A percentile compares a stretch with the other conserved stretches of the same genome.
phyloP scores from a whole-genome alignment of 2,797 vertebrate genomes.

The Oophaga sylvatica region DNA sequence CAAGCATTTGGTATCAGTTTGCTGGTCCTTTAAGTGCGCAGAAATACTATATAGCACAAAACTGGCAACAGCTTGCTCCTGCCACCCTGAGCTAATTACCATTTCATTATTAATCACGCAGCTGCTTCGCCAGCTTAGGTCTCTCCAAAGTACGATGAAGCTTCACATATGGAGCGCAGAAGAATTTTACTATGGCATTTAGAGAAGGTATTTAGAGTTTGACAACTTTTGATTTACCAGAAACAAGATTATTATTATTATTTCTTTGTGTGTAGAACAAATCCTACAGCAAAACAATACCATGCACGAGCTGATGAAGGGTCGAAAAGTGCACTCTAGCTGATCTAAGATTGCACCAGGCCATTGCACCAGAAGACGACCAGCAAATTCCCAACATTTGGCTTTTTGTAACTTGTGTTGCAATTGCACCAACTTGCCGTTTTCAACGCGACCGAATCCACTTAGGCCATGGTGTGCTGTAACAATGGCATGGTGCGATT shows the following conservation, averaged over 20 bases:
- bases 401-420: no score
- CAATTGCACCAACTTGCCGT: no score
- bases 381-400: no score
- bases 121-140: conserved; percentile 8
- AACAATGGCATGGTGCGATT: no score
- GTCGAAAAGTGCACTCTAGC: no score
- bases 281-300: background rate
- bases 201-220: background rate
- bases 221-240: background rate
- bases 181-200: background rate
- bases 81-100: conserved; percentile 15
- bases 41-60: background rate
- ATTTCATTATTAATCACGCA: background rate
- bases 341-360: no score
- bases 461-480: no score
- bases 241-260: background rate
- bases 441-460: no score
- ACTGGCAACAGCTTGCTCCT: background rate
- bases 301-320: background rate
- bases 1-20: background rate
- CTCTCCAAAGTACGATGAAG: background rate
- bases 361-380: no score
- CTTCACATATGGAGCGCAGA: background rate
- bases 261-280: background rate
- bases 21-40: background rate